Percentiles rank a stretch among this genome's conserved stretches.
These are phyloP conservation scores for Pungitius pungitius DNA, from an alignment of 2,113 vertebrate genomes.

Conservation along the genomic window DNA sequence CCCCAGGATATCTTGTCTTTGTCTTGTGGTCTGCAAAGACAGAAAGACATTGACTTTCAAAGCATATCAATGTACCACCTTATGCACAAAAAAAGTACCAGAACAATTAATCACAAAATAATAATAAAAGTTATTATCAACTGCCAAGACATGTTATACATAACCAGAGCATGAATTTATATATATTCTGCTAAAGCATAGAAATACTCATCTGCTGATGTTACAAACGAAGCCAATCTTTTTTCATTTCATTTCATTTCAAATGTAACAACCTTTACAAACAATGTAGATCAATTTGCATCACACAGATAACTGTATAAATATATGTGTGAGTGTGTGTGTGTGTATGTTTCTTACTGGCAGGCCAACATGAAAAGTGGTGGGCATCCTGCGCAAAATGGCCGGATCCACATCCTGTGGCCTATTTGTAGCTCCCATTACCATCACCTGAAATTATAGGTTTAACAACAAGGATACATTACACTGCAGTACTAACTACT, in stretches of 20 bases:
- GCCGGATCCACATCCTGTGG: slow-evolving; percentile 84
- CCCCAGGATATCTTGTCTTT: slow-evolving; percentile 83
- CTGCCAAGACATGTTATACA: background rate
- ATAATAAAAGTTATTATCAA: background rate
- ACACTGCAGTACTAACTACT: background rate
- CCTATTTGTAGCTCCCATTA: slow-evolving; percentile 86
- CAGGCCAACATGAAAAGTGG: slow-evolving; percentile 79
- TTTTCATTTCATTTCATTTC: background rate
- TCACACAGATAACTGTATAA: background rate
- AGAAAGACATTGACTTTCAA: background rate
- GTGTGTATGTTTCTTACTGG: slow-evolving; percentile 72
- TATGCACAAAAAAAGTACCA: background rate
- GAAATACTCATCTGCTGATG: background rate
- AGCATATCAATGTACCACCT: background rate
- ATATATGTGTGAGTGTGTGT: background rate
- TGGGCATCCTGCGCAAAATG: slow-evolving; percentile 83
- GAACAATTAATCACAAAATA: background rate
- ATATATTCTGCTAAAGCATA: background rate
- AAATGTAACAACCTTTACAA: background rate
- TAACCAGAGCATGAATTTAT: background rate
- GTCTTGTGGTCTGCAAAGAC: slow-evolving; percentile 72
- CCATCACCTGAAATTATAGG: slow-evolving; percentile 77
- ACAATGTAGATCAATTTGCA: background rate
- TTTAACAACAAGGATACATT: slow-evolving; percentile 8
- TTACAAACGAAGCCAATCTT: background rate